Base-by-base conservation (phyloP, 1,140 invertebrate genomes). In the Drosophila burlai region DNA sequence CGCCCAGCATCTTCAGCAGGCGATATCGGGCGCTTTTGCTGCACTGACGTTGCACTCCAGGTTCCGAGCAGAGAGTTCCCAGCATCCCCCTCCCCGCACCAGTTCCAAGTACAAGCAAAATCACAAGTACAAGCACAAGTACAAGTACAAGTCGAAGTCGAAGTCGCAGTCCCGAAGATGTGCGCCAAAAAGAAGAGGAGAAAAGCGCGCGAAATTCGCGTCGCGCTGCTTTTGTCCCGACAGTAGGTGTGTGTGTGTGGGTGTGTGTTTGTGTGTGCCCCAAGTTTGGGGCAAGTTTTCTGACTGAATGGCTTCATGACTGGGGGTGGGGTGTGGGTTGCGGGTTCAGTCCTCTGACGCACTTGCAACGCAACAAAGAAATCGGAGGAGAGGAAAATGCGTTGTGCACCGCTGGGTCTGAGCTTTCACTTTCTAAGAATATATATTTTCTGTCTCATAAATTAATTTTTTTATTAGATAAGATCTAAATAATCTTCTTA, bases 161-260 rank as follows among this genome's bases (percentile, higher is more conserved):
- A 55, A 65, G 73, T 60, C 61, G 60, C 42, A 60, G 55, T 50
- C 50, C 59, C 83, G 83, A 87, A 87, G 83, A 87, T 84, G 83
- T 80, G 79, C 69, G 81, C 73, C 76, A 73, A 76, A 77, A 74
- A 78, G 65, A 26, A 69, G 49, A 69, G 38, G 75, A 84, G 83
- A 89, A 89, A 79, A 78, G 85, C 84, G 78, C 85, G 85, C 81
- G 81, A 89, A 89, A 75, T 90, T 89, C 78, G 77, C 84, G 84
- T 61, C 46, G 58, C 47, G 49, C 38, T 68, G 29, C 36, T 31
- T 49, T 54, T 34, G 34, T 57, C 54, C 54, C 34, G 36, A 26
- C 36, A 4, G 49, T 59, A 43, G 36, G 36, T 61, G 31, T 62
- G 54, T 68, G 47, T 66, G 45, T 54, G n/a, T n/a, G 67, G 24